phyloP scores from a whole-genome alignment of 2,797 vertebrate species.

The Coccyzus lansbergi region DNA sequence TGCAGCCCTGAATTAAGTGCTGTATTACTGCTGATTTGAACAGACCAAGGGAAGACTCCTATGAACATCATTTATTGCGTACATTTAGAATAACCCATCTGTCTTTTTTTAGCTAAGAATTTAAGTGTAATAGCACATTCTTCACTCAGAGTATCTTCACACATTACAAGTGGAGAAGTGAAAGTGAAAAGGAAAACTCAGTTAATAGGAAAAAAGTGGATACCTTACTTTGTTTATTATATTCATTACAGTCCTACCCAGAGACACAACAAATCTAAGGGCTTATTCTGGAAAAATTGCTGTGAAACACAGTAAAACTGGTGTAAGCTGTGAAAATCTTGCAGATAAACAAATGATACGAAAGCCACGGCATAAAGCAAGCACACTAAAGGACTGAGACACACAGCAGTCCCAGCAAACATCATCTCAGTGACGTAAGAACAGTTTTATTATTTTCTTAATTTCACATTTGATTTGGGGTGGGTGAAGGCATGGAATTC shows the following conservation, averaged over 20 bases:
- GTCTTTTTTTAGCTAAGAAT: background rate
- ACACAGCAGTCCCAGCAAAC: background rate
- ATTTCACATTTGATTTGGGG: background rate
- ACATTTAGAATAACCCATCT: background rate
- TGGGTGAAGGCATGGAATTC: fast-evolving
- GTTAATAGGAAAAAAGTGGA: background rate
- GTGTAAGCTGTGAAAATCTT: background rate
- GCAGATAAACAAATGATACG: background rate
- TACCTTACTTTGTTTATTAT: conserved; percentile 28
- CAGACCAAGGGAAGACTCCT: background rate
- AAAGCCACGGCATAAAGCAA: background rate
- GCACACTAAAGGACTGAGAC: background rate
- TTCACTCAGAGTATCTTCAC: background rate
- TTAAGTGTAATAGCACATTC: background rate
- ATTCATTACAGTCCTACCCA: background rate
- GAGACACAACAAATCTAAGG: fast-evolving
- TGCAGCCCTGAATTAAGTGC: background rate
- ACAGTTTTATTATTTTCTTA: background rate
- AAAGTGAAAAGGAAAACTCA: background rate
- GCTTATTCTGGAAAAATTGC: background rate
- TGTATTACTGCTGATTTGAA: background rate
- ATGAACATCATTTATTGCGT: background rate
- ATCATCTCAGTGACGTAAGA: background rate
- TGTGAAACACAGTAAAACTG: background rate
- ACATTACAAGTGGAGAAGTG: background rate